These are phyloP conservation scores for Agrotis exclamationis DNA, from an alignment of 2,888 invertebrate species.

Conservation along the genomic window DNA sequence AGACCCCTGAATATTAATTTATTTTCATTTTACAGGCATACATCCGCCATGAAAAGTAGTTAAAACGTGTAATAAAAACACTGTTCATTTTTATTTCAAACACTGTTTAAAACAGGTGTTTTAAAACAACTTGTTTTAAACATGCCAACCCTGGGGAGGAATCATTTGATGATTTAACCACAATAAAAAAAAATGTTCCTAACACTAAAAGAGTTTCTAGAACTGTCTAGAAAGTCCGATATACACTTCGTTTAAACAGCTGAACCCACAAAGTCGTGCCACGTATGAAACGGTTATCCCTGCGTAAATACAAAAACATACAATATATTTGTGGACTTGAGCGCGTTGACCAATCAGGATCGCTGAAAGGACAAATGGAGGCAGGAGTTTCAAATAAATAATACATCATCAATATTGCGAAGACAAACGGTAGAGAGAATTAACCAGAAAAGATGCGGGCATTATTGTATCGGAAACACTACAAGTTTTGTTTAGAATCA, in stretches of 20 bases:
- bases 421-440: background rate
- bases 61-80: no score
- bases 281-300: background rate
- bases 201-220: background rate
- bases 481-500: background rate
- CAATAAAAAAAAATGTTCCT: no score
- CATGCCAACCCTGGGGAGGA: no score
- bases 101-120: no score
- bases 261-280: background rate
- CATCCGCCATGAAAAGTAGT: no score
- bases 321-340: slow-evolving; percentile 11
- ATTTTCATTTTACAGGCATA: no score
- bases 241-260: slow-evolving; percentile 4
- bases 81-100: no score
- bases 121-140: no score
- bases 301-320: slow-evolving; percentile 1
- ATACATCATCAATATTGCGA: slow-evolving; percentile 8
- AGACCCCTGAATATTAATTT: no score
- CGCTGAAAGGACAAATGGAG: slow-evolving; percentile 8
- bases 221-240: background rate
- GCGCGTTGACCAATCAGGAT: slow-evolving; percentile 2
- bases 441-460: no score
- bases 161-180: no score
- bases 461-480: background rate
- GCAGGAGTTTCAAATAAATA: background rate